phyloP scores from a whole-genome alignment of 1,140 invertebrate genomes.

The Gryllus bimaculatus region DNA sequence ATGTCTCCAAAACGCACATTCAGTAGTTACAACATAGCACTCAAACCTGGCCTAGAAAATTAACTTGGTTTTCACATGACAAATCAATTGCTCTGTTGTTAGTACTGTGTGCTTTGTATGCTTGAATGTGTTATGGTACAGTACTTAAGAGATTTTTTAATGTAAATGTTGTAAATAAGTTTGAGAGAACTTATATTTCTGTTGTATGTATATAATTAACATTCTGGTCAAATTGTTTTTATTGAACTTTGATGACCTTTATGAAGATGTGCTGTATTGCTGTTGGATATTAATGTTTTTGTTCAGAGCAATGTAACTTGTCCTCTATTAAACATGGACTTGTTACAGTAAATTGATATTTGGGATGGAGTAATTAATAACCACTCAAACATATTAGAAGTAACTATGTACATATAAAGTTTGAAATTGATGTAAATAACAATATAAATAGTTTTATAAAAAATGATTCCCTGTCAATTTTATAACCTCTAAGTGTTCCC shows the following conservation, averaged over 20 bases:
- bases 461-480: background rate
- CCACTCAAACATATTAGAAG: background rate
- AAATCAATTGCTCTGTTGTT: too few species aligned
- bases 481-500: too few species aligned
- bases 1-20: too few species aligned
- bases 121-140: too few species aligned
- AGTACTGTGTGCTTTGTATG: too few species aligned
- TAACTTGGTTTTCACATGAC: too few species aligned
- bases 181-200: background rate
- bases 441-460: background rate
- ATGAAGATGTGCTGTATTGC: background rate
- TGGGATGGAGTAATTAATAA: background rate
- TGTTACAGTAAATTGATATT: background rate
- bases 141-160: background rate
- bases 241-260: background rate
- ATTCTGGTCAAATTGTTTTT: background rate
- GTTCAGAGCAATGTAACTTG: background rate
- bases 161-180: background rate
- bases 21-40: too few species aligned
- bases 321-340: background rate
- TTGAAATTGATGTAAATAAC: constrained; percentile 2
- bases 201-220: background rate
- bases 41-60: too few species aligned
- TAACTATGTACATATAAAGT: background rate
- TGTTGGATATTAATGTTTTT: background rate